Conservation (phyloP, 1,140 invertebrate species). For the Adelges cooleyi region DNA sequence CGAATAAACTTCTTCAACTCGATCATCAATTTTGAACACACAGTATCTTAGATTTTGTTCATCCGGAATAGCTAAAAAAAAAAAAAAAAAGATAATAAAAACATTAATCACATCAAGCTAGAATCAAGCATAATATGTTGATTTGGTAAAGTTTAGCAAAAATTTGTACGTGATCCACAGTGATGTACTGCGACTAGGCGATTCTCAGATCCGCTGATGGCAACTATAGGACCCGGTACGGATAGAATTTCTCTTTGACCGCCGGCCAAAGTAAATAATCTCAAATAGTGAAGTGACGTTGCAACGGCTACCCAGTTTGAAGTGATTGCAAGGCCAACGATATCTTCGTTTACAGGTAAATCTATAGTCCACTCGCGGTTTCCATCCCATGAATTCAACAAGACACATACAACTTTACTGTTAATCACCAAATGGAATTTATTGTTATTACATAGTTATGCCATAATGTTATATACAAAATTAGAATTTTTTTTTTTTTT, state of each 20-base stretch:
- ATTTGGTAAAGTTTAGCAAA: not conserved
- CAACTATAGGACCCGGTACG: constrained; percentile 58
- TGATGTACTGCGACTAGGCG: constrained; percentile 70
- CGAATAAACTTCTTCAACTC: not conserved
- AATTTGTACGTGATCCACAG: constrained; percentile 42
- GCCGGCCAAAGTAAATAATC: constrained; percentile 74
- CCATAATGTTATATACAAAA: not conserved
- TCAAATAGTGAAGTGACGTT: constrained; percentile 57
- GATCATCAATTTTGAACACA: constrained; percentile 27
- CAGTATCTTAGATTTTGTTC: constrained; percentile 32
- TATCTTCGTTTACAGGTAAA: constrained; percentile 65
- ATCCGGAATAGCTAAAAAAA: constrained; percentile 33
- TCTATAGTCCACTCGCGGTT: constrained; percentile 79
- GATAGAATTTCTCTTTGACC: constrained; percentile 69
- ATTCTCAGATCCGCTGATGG: constrained; percentile 54
- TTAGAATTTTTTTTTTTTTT: no score
- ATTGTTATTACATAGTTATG: not conserved
- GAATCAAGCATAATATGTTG: not conserved
- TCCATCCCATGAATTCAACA: constrained; percentile 59
- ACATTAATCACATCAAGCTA: not conserved
- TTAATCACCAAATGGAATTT: constrained; percentile 27
- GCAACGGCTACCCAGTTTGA: constrained; percentile 63
- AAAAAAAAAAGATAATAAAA: constrained; percentile 18
- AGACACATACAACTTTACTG: constrained; percentile 62
- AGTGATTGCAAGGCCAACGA: constrained; percentile 57